These are phyloP conservation scores for Axinella damicornis DNA, from an alignment of 37 sponge, comb jelly and placozoan genomes.

Conservation along the genomic window DNA sequence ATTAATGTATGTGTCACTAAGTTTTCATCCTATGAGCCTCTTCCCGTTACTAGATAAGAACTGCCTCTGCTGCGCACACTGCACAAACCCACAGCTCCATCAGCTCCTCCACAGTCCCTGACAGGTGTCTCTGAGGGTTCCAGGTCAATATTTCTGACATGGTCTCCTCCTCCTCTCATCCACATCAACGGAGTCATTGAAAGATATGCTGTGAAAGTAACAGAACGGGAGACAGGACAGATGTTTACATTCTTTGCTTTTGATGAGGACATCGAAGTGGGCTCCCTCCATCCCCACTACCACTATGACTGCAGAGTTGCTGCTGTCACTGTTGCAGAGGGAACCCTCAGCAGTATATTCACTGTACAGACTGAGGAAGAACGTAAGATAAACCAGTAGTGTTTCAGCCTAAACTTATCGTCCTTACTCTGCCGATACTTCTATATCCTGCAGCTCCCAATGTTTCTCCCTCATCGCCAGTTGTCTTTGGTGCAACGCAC, in stretches of 20 bases:
- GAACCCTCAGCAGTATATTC: not conserved
- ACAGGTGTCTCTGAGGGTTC: not conserved
- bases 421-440: not conserved
- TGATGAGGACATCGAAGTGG: not conserved
- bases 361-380: slow-evolving; percentile 8
- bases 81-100: slow-evolving; percentile 6
- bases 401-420: too few species aligned
- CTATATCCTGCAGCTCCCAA: not conserved
- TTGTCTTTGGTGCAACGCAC: not conserved
- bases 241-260: too few species aligned
- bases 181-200: slow-evolving; percentile 38
- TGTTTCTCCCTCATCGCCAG: not conserved
- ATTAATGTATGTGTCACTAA: too few species aligned
- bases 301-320: not conserved
- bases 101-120: not conserved
- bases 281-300: not conserved
- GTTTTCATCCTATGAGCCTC: too few species aligned
- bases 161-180: slow-evolving; percentile 17
- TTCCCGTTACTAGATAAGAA: too few species aligned
- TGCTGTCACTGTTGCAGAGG: not conserved
- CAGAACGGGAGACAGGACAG: not conserved
- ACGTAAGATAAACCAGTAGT: not conserved
- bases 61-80: too few species aligned
- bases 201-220: slow-evolving; percentile 27
- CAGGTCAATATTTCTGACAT: slow-evolving; percentile 12